Evolutionary conservation across 92 coral and sea anemone genomes (phyloP), one percentile per base, ranked within the genome.

Genomic region (Heteractis magnifica): DNA sequence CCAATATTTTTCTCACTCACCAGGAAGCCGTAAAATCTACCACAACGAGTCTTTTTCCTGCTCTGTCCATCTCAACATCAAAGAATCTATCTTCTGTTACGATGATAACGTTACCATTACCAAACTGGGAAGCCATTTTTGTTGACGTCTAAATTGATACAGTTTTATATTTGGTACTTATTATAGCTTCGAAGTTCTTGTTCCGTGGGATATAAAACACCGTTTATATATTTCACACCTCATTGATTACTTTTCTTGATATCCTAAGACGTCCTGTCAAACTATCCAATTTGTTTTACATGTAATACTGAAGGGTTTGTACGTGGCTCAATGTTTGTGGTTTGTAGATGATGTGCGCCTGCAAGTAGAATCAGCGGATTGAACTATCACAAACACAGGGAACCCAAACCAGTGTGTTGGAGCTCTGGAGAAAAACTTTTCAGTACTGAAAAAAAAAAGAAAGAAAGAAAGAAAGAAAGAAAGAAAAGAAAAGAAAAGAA

Each of bases 21-120:
- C 99, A 96, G 5, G 96, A 81, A 5, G 98, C 99, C 3, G 94
- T 90, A 71, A 96, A 96, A 79, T 96, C 99, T 26, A 96, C 95
- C 79, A 96, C 94, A 19, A 96, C 95, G 75, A 96, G 90, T 41
- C 91, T 88, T 52, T 83, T 87, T 11, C 94, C 94, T n/a, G 91
- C 93, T 79, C 90, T 84, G 77, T 94, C 91, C 72, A 96, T 83
- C 80, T 96, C 96, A 41, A 92, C 83, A 79, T 88, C 91, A 89
- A 96, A 92, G 13, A 82, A 82, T 20, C 88, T 70, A 79, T 96
- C 99, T 55, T 87, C 92, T 6, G 86, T 72, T 6, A 96, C 85
- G 51, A 96, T 90, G 21, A 92, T 84, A 14, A 92, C 97, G 81
- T 96, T 94, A 10, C 99, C 99, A 73, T 89, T 91, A 72, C 93